phyloP scores from a whole-genome alignment of 2,797 vertebrate species.

The Graptemys geographica region DNA sequence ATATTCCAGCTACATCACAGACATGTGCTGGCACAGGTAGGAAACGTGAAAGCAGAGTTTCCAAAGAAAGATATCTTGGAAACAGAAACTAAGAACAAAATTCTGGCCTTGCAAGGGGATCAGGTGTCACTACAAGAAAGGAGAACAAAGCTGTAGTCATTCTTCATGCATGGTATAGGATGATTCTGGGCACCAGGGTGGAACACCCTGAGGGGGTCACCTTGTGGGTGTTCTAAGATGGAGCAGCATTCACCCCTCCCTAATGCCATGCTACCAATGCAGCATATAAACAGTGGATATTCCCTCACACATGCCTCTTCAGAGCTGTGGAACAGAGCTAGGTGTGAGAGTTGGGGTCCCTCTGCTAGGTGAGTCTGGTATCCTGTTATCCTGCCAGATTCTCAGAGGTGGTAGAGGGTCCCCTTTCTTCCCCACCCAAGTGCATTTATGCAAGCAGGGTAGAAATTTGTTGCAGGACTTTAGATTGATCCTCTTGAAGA shows the following conservation, averaged over 20 bases:
- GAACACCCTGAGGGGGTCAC: not conserved
- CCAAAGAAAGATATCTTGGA: not conserved
- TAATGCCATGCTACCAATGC: not conserved
- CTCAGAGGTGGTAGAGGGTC: not conserved
- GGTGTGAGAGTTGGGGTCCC: not conserved
- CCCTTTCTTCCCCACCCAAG: not conserved
- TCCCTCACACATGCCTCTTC: not conserved
- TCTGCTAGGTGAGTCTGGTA: not conserved
- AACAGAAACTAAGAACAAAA: not conserved
- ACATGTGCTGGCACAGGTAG: not conserved
- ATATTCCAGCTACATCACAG: not conserved
- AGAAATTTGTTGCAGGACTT: not conserved
- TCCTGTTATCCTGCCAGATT: not conserved
- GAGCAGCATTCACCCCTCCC: not conserved
- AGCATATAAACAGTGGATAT: not conserved
- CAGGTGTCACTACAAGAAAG: not conserved
- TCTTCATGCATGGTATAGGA: not conserved
- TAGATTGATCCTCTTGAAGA: not conserved
- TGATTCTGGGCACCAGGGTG: not conserved
- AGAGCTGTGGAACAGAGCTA: not conserved
- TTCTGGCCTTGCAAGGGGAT: not conserved
- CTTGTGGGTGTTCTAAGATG: not conserved
- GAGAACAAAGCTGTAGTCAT: fast-evolving
- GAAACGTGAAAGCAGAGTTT: not conserved
- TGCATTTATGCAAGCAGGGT: not conserved